Evolutionary conservation across 2,888 invertebrate genomes (phyloP).

Genomic region (Tenthredo distinguenda): DNA sequence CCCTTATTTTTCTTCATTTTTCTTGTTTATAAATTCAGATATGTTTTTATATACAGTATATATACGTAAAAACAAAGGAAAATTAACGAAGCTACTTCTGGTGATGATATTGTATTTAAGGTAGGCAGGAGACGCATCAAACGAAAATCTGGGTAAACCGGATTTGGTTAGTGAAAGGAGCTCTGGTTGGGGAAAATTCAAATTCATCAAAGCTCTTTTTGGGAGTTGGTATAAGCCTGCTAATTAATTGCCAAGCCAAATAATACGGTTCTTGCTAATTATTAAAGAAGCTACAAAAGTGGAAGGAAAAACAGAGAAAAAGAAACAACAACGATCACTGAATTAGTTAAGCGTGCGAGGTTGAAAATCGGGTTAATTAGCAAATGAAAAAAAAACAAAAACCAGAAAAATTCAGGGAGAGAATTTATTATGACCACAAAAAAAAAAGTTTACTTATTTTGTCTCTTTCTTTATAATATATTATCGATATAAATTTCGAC

Average conservation of each 20-base stretch:
- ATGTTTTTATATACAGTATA: too few species aligned
- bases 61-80: background rate
- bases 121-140: background rate
- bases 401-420: background rate
- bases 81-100: background rate
- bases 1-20: background rate
- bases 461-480: background rate
- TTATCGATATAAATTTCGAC: background rate
- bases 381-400: background rate
- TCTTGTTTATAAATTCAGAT: background rate
- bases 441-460: background rate
- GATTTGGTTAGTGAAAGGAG: constrained; percentile 24
- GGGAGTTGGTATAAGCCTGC: background rate
- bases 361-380: background rate
- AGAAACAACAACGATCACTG: background rate
- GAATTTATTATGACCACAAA: background rate
- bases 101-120: constrained; percentile 3
- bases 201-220: constrained; percentile 22
- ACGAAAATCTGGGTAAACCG: constrained; percentile 11
- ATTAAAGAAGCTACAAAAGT: background rate
- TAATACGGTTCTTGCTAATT: constrained; percentile 1
- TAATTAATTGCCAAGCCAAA: constrained; percentile 20
- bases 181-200: background rate
- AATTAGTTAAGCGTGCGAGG: background rate
- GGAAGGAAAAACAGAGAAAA: background rate